Evolutionary conservation across 1,140 invertebrate genomes (phyloP).

Genomic region (Brachionus plicatilis): DNA sequence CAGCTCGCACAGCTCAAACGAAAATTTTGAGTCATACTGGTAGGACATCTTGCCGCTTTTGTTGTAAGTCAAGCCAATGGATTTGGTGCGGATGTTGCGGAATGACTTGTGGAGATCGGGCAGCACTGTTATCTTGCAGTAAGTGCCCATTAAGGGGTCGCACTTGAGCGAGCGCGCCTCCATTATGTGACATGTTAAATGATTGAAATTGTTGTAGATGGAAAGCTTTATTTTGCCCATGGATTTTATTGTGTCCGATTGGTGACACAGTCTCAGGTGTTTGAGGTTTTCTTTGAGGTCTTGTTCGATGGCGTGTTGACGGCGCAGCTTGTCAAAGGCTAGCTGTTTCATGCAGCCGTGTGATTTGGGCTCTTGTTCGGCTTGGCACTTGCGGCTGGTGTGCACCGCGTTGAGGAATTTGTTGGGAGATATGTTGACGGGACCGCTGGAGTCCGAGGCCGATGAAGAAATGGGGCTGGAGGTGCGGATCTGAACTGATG

Average conservation of each 20-base stretch:
- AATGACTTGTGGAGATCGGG: conserved; percentile 16
- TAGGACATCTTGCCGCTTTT: conserved; percentile 3
- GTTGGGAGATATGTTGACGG: background rate
- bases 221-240: conserved; percentile 20
- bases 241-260: background rate
- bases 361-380: background rate
- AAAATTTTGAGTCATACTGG: conserved; percentile 18
- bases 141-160: background rate
- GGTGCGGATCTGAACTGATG: background rate
- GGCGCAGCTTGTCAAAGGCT: conserved; percentile 6
- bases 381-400: background rate
- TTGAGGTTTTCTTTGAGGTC: conserved; percentile 18
- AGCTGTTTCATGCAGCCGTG: background rate
- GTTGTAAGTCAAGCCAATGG: background rate
- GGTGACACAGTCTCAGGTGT: background rate
- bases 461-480: background rate
- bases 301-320: conserved; percentile 13
- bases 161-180: background rate
- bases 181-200: conserved; percentile 13
- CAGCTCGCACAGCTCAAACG: background rate
- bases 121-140: background rate
- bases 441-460: background rate
- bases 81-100: background rate
- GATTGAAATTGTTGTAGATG: conserved; percentile 32
- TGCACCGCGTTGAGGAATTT: conserved; percentile 3